Base-by-base conservation (phyloP, 2,888 invertebrate species). In the Noctuana brunneofusca region DNA sequence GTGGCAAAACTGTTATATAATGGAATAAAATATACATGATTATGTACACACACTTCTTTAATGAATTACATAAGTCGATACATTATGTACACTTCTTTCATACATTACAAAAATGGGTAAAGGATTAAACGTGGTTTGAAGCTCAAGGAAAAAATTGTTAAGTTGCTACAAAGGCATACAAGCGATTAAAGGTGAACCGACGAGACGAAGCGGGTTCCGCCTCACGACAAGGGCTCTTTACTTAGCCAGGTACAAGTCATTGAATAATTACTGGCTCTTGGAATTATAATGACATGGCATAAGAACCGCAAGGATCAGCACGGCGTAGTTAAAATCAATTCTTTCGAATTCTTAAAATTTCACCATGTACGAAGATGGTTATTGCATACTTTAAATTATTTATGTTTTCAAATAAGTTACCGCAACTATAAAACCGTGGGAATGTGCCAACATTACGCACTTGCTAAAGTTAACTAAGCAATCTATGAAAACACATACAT, bases 111-210 rank as follows among this genome's bases (percentile, higher is more conserved):
- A 20, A 12, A 8, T 18, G 14, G 11, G 18, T 18, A 30, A 46
- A 32, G 32, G 22, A 46, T 48, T 16, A 38, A n/a, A 24, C 22
- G 27, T n/a, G 16, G 46, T 53, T 54, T 11, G 27, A 16, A 60
- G 54, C 48, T 60, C 54, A 60, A 54, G 32, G 18, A 12, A n/a
- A 22, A 11, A 16, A 32, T 70, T 71, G 71, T 71, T 73, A 71
- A 72, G 71, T 69, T 68, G 66, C 68, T 65, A 65, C 69, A 66
- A 68, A 68, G 52, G 67, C 63, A 65, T 54, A 57, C 62, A 32
- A 54, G 62, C 58, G 66, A 52, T 56, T 65, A 63, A 66, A 66
- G 58, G 59, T 59, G 46, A 59, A 64, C 59, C 54, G 55, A 48
- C 41, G 55, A 62, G 63, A 48, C 49, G 54, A 63, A 27, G 38